Evolutionary conservation across 1,140 invertebrate genomes (phyloP).

Genomic region (Drosophila tani): DNA sequence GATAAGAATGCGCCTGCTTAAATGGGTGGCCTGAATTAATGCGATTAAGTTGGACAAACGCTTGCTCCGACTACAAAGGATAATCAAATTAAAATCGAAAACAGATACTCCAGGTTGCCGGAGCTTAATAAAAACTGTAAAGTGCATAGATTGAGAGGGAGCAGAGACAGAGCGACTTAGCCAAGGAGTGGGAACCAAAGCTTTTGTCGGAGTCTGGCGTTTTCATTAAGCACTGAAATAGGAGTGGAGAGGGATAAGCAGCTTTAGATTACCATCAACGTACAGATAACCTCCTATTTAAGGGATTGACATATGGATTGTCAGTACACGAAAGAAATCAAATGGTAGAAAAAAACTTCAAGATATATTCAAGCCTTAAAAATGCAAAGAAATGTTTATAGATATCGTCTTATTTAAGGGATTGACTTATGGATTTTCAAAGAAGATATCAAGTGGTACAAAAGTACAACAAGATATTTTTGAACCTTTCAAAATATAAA

Average conservation of each 20-base stretch:
- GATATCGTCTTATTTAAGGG: neutral
- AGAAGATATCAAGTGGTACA: too few species aligned
- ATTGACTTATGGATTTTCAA: too few species aligned
- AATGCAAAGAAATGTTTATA: too few species aligned
- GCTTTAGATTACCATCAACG: too few species aligned
- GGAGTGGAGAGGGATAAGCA: neutral
- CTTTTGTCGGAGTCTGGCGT: neutral
- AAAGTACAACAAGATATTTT: too few species aligned
- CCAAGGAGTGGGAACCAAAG: conserved; percentile 7
- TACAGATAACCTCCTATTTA: neutral
- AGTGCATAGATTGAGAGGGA: neutral
- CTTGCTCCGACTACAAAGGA: conserved; percentile 54
- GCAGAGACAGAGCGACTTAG: neutral
- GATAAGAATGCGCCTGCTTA: conserved; percentile 52
- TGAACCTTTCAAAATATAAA: too few species aligned
- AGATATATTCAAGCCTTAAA: too few species aligned
- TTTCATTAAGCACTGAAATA: conserved; percentile 1
- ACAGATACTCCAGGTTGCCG: conserved; percentile 25
- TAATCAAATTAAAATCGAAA: conserved; percentile 68
- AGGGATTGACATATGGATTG: neutral
- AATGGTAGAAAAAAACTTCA: too few species aligned
- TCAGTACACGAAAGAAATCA: too few species aligned
- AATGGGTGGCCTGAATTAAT: conserved; percentile 64
- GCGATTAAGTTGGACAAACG: conserved; percentile 61
- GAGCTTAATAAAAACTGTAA: neutral